Percentiles rank a stretch among this genome's conserved stretches.
Conservation (phyloP, 2,113 vertebrate species). For the Carassius gibelio region DNA sequence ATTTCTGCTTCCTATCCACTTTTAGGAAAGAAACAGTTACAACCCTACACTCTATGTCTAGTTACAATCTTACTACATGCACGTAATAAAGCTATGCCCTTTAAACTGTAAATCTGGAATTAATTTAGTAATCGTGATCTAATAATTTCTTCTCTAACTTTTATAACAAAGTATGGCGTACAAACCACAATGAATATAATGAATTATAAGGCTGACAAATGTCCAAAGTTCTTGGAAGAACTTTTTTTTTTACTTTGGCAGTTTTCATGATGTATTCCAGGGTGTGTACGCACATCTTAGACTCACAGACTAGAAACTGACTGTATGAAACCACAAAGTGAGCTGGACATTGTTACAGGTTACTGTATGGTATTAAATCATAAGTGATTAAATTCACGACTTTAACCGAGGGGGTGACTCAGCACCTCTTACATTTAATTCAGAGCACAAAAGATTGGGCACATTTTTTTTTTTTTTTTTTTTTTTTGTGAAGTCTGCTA, state of each 20-base stretch:
- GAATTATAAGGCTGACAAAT: background rate
- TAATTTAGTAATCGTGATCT: background rate
- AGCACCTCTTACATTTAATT: background rate
- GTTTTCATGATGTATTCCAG: background rate
- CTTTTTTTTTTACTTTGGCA: constrained; percentile 12
- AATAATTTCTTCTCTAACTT: background rate
- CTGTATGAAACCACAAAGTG: background rate
- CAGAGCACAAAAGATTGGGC: too few species aligned
- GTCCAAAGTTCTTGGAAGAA: background rate
- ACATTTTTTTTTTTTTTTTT: too few species aligned
- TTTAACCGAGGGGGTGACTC: constrained; percentile 6
- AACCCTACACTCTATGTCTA: too few species aligned
- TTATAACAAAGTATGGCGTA: background rate
- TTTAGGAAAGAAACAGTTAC: background rate
- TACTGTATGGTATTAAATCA: background rate
- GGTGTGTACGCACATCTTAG: background rate
- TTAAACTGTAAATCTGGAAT: background rate
- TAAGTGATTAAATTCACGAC: background rate
- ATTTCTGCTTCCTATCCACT: background rate
- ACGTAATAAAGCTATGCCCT: background rate
- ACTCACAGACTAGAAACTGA: background rate
- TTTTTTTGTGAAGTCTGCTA: constrained; percentile 4
- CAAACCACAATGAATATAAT: background rate
- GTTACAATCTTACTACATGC: background rate
- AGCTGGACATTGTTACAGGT: background rate